phyloP scores from a whole-genome alignment of 2,113 vertebrate species.

The Burhinus oedicnemus region DNA sequence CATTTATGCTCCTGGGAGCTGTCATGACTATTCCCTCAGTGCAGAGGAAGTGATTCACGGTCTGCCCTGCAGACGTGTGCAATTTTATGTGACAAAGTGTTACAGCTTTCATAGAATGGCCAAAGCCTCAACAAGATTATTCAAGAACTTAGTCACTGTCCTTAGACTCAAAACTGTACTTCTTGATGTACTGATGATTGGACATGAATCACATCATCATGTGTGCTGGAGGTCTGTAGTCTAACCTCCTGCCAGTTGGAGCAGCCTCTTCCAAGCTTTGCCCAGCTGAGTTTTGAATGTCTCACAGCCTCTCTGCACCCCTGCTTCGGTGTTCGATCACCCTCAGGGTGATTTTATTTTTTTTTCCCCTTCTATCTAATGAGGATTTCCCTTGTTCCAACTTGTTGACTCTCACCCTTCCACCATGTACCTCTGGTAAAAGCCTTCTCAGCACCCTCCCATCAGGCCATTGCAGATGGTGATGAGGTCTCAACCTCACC shows the following conservation, averaged over 20 bases:
- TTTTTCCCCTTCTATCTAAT: background rate
- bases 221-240: accelerated
- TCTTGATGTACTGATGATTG: background rate
- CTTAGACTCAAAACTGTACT: background rate
- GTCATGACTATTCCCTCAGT: background rate
- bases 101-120: background rate
- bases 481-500: background rate
- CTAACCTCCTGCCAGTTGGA: background rate
- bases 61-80: background rate
- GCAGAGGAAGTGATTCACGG: background rate
- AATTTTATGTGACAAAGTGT: background rate
- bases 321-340: background rate
- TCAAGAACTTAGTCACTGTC: background rate
- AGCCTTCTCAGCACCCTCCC: background rate
- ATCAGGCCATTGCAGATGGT: accelerated
- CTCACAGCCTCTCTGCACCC: background rate
- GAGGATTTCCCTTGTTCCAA: background rate
- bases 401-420: background rate
- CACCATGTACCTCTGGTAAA: accelerated
- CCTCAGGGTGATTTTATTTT: too few species aligned
- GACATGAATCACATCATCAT: background rate
- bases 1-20: background rate
- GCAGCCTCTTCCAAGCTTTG: background rate
- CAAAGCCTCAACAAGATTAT: background rate
- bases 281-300: background rate